phyloP scores from a whole-genome alignment of 2,113 vertebrate species.

The Xiphias gladius region DNA sequence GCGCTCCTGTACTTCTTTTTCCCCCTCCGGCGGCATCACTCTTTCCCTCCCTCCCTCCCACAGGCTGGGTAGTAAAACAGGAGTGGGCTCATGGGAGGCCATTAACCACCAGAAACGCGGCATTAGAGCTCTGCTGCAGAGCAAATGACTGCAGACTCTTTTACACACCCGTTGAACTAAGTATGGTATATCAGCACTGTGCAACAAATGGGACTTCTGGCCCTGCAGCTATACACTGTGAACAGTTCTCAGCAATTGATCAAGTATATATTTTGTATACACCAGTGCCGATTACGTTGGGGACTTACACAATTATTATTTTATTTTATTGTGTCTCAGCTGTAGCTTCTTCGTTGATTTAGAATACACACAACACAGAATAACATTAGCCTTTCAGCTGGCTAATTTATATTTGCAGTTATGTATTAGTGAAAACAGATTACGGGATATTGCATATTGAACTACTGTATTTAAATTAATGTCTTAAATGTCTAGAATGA shows the following conservation, averaged over 20 bases:
- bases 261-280: not conserved
- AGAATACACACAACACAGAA: constrained; percentile 7
- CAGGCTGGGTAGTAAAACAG: constrained; percentile 73
- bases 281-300: not conserved
- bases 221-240: constrained; percentile 5
- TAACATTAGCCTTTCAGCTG: not conserved
- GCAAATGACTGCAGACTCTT: constrained; percentile 56
- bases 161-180: constrained; percentile 31
- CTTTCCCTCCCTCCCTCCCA: constrained; percentile 59
- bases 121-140: constrained; percentile 54
- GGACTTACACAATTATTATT: not conserved
- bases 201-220: constrained; percentile 31
- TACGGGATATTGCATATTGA: not conserved
- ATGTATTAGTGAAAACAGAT: not conserved
- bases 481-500: too few species aligned
- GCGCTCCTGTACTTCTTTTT: constrained; percentile 41
- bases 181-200: constrained; percentile 22
- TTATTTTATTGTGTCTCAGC: not conserved
- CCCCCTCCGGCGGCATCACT: constrained; percentile 57
- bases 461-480: too few species aligned
- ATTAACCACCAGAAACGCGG: constrained; percentile 72
- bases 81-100: constrained; percentile 73
- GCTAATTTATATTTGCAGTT: not conserved
- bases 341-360: not conserved
- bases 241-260: not conserved